Evolutionary conservation across 1,140 invertebrate genomes (phyloP).

Genomic region (Cheumatopsyche charites): DNA sequence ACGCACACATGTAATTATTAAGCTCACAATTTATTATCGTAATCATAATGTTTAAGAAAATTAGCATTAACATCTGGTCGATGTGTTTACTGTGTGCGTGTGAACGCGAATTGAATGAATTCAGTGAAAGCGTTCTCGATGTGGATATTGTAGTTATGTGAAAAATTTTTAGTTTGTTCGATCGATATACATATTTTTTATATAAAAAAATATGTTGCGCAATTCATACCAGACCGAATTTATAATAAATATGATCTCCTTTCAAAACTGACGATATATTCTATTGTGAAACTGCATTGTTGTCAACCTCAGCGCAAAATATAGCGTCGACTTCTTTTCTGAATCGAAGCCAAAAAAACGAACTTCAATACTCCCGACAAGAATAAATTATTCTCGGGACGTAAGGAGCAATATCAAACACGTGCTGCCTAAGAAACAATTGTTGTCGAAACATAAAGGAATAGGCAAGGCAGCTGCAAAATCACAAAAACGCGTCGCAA

Average conservation of each 20-base stretch:
- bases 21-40: conserved; percentile 10
- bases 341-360: conserved; percentile 5
- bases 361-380: conserved; percentile 11
- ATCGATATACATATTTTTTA: background rate
- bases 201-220: background rate
- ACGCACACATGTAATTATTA: conserved; percentile 9
- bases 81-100: background rate
- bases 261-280: background rate
- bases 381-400: conserved; percentile 41
- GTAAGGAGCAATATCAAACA: conserved; percentile 44
- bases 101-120: background rate
- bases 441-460: conserved; percentile 37
- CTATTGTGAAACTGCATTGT: conserved; percentile 12
- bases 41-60: no score
- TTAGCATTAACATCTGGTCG: no score
- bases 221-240: background rate
- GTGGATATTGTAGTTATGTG: background rate
- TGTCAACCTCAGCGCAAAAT: conserved; percentile 41
- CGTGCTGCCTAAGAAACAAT: conserved; percentile 46
- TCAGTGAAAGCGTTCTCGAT: background rate
- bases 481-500: conserved; percentile 38
- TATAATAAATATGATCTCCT: background rate
- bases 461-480: conserved; percentile 45
- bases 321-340: conserved; percentile 43
- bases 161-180: no score